A percentile compares a stretch with the other conserved stretches of the same genome.
Conservation (phyloP, 1,140 invertebrate genomes). For the Cydia fagiglandana region DNA sequence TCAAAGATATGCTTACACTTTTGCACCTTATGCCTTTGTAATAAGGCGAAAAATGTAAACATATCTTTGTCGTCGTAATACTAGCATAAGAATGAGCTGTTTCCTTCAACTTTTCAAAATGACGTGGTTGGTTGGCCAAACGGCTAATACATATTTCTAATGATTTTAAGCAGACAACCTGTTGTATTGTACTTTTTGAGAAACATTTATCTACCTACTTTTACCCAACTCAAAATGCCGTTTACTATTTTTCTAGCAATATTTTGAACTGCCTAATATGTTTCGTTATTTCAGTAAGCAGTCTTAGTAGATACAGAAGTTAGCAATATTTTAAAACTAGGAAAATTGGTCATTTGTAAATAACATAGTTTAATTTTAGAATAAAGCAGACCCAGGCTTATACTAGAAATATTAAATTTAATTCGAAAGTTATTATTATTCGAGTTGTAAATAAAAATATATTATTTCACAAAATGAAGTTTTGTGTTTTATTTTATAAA, state of each 20-base stretch:
- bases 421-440: conserved; percentile 63
- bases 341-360: conserved; percentile 47
- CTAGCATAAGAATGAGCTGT: too few species aligned
- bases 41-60: too few species aligned
- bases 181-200: conserved; percentile 6
- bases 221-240: not conserved
- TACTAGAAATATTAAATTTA: conserved; percentile 60
- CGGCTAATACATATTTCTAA: not conserved
- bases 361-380: conserved; percentile 33
- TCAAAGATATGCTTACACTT: too few species aligned
- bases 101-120: too few species aligned
- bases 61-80: too few species aligned
- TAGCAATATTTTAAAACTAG: conserved; percentile 30
- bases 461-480: conserved; percentile 63
- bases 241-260: conserved; percentile 28
- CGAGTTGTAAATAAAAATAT: conserved; percentile 74
- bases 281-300: conserved; percentile 16
- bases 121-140: not conserved
- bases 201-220: conserved; percentile 1
- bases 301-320: not conserved
- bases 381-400: conserved; percentile 37
- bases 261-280: conserved; percentile 10
- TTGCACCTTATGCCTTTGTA: too few species aligned
- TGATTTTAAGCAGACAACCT: not conserved
- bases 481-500: conserved; percentile 43